Base-by-base conservation (phyloP, 2,888 invertebrate species). In the Synanthedon andrenaeformis region DNA sequence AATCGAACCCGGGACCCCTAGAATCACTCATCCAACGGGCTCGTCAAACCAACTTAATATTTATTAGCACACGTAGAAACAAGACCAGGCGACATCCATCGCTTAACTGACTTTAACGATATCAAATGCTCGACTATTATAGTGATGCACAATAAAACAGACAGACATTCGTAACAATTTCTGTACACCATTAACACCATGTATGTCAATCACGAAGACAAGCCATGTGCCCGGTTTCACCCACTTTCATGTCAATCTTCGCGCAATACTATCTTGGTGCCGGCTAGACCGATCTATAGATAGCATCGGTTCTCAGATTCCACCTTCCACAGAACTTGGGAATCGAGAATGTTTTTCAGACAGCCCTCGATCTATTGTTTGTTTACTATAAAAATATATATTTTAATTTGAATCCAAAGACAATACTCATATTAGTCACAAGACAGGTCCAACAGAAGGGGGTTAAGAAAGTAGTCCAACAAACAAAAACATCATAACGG, bases 131-230 rank as follows among this genome's bases (percentile, higher is more conserved):
- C 45, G 45, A 45, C 45, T 45, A 45, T 45, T 45, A 45, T 45
- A 45, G 45, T 45, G 13, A 45, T 14, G 13, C 13, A 45, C 45
- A 45, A 45, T 45, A 45, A 45, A 14, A 45, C 45, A 45, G 14
- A 45, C 45, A 45, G 45, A 45, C 45, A 45, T 12, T 14, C 45
- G 14, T n/a, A 45, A 49, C 49, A 49, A 49, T 49, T 14, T 23
- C 23, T 49, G 49, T 49, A 49, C 49, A 23, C 49, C 49, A 49
- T 49, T 49, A 49, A 49, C 49, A 49, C 49, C 49, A 49, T 49
- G 49, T 49, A 49, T 17, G 49, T 49, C 49, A 49, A 49, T 49
- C 49, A 49, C 12, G 0, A 23, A 49, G 17, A 23, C 45, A 45
- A 45, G 49, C 49, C 49, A 49, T 49, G 49, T 49, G 49, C 49